Evolutionary conservation across 2,888 invertebrate genomes (phyloP).

Genomic region (Cerceris rybyensis): DNA sequence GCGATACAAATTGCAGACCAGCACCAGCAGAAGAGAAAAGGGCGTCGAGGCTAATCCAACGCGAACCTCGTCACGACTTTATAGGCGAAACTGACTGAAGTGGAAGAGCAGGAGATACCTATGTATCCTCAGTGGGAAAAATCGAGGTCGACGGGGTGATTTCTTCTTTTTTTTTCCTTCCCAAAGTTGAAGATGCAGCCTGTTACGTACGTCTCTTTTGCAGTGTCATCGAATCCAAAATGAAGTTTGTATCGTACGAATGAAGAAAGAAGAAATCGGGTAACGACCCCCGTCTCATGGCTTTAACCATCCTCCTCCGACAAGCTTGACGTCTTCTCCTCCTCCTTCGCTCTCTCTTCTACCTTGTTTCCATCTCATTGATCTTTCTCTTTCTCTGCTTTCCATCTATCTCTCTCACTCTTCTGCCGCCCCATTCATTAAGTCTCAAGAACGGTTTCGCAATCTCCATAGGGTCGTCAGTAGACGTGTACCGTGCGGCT

Average conservation of each 20-base stretch:
- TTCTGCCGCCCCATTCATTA: constrained; percentile 68
- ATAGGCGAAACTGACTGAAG: constrained; percentile 40
- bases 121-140: constrained; percentile 47
- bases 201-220: constrained; percentile 49
- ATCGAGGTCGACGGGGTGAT: constrained; percentile 37
- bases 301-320: constrained; percentile 43
- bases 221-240: constrained; percentile 49
- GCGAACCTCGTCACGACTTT: constrained; percentile 58
- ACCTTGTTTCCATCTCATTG: constrained; percentile 8
- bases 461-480: constrained; percentile 68
- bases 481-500: no score
- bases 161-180: not conserved
- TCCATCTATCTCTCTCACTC: constrained; percentile 13
- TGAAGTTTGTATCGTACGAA: constrained; percentile 26
- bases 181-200: constrained; percentile 34
- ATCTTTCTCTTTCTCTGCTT: constrained; percentile 10
- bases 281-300: constrained; percentile 37
- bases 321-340: constrained; percentile 42
- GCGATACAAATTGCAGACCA: constrained; percentile 62
- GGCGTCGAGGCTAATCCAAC: constrained; percentile 61
- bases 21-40: constrained; percentile 39
- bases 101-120: constrained; percentile 5
- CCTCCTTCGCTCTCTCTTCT: constrained; percentile 21
- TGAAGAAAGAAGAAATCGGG: constrained; percentile 49
- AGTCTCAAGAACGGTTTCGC: constrained; percentile 71